A percentile compares a stretch with the other conserved stretches of the same genome.
Conservation (phyloP, 1,140 invertebrate species). For the Bombus waltoni region DNA sequence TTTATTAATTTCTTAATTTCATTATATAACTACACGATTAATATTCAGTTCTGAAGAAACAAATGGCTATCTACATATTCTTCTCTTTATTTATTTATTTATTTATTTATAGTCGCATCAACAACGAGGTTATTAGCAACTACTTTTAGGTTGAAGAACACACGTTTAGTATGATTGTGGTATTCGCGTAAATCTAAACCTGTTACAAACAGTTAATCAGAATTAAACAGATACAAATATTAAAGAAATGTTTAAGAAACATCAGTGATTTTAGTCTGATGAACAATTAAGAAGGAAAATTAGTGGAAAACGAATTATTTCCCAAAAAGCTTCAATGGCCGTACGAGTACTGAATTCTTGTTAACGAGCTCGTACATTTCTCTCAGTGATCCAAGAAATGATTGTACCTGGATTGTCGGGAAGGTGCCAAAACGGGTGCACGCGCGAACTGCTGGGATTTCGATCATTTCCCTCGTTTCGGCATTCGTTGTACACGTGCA, state of each 20-base stretch:
- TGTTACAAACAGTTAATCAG: no score
- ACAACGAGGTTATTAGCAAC: no score
- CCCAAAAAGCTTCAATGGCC: no score
- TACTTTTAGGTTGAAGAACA: no score
- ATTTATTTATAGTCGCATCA: background rate
- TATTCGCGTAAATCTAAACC: no score
- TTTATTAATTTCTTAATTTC: background rate
- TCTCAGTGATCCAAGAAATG: conserved; percentile 11
- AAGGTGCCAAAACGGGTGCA: conserved; percentile 29
- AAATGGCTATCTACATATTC: no score
- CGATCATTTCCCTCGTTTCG: conserved; percentile 37
- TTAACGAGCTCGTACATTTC: background rate
- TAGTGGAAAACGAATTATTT: background rate
- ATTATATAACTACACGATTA: background rate
- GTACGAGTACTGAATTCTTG: background rate
- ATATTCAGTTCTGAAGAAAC: background rate
- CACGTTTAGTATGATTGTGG: no score
- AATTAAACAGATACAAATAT: background rate
- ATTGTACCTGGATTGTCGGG: background rate
- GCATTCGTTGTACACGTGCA: conserved; percentile 50
- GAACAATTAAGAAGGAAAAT: background rate
- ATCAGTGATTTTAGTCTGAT: background rate
- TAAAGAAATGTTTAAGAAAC: background rate
- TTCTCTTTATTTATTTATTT: background rate
- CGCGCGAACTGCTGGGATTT: background rate